These are phyloP conservation scores for Acyrthosiphon pisum DNA, from an alignment of 1,140 invertebrate genomes.

Conservation along the genomic window DNA sequence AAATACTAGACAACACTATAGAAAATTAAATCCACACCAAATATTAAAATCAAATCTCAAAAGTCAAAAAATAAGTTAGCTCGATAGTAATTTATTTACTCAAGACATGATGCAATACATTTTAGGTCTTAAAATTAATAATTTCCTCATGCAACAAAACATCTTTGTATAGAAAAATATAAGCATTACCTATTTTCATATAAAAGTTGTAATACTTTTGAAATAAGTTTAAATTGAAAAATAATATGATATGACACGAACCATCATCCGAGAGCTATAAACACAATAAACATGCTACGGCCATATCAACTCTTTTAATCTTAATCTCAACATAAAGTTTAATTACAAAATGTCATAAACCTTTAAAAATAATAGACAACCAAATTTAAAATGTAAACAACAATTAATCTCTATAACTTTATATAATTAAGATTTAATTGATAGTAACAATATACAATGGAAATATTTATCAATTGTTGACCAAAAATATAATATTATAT, in stretches of 20 bases:
- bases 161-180: background rate
- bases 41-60: background rate
- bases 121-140: background rate
- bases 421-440: background rate
- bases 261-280: background rate
- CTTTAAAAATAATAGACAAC: background rate
- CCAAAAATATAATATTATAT: background rate
- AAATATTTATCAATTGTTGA: background rate
- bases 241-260: conserved; percentile 24
- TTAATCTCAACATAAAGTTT: background rate
- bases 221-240: conserved; percentile 13
- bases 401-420: background rate
- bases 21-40: background rate
- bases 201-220: conserved; percentile 1
- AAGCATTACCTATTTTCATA: background rate
- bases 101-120: background rate
- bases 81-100: background rate
- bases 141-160: background rate
- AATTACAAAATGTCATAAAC: background rate
- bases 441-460: background rate
- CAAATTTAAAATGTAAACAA: background rate
- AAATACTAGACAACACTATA: background rate
- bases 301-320: background rate
- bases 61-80: background rate
- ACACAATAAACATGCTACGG: background rate